phyloP scores from a whole-genome alignment of 2,113 vertebrate genomes.

The Oryzias curvinotus region DNA sequence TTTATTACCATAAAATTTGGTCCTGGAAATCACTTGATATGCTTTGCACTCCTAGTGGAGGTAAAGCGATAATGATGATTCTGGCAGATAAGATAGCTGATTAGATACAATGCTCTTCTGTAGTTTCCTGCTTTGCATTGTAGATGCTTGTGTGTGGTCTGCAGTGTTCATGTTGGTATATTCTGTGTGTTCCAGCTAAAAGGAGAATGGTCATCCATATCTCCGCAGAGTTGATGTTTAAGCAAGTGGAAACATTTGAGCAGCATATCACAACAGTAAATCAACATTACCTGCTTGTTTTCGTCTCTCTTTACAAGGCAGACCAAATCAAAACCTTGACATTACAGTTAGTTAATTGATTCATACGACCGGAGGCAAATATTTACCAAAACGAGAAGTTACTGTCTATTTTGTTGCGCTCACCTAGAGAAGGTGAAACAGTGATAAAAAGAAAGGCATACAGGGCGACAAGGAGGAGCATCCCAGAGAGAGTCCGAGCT shows the following conservation, averaged over 20 bases:
- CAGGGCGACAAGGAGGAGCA: conserved; percentile 22
- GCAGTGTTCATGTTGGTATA: conserved; percentile 14
- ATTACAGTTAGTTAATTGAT: conserved; percentile 52
- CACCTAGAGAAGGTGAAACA: conserved; percentile 45
- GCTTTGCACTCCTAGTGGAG: conserved; percentile 24
- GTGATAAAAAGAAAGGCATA: conserved; percentile 17
- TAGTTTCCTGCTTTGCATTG: conserved; percentile 42
- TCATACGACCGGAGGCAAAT: conserved; percentile 69
- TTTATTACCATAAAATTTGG: conserved; percentile 62
- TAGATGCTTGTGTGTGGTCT: conserved; percentile 34
- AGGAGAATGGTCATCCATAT: conserved; percentile 31
- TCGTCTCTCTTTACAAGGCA: neutral
- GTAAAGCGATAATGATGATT: conserved; percentile 53
- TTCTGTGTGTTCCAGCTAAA: conserved; percentile 43
- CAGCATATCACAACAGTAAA: too few species aligned
- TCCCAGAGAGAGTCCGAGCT: conserved; percentile 34
- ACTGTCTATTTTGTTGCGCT: conserved; percentile 49
- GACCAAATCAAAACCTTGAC: conserved; percentile 37
- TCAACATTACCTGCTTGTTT: conserved; percentile 11
- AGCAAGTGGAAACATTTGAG: too few species aligned
- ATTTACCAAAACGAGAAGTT: conserved; percentile 68
- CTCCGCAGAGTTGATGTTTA: conserved; percentile 25
- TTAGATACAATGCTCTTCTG: conserved; percentile 52
- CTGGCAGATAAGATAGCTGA: conserved; percentile 52
- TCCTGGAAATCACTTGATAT: conserved; percentile 45